Conservation (phyloP, 1,140 invertebrate species). For the Aphelenchoides besseyi region DNA sequence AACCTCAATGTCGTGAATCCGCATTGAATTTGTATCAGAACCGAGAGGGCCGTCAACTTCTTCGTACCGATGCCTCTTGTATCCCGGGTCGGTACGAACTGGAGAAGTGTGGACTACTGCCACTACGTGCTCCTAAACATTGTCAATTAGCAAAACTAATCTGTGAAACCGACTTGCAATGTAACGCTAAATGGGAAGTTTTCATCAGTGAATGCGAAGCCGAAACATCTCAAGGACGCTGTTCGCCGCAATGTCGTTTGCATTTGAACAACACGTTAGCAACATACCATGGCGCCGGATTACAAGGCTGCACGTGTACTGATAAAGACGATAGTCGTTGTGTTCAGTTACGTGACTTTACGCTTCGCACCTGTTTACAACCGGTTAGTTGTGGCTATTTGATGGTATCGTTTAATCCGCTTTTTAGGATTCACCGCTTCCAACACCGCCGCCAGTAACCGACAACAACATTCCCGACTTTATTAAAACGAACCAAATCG, state of each 20-base stretch:
- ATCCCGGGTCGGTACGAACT: slow-evolving; percentile 51
- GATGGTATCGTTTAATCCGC: not conserved
- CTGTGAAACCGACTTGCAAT: slow-evolving; percentile 53
- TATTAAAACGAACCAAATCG: slow-evolving; percentile 16
- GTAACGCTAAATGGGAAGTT: slow-evolving; percentile 56
- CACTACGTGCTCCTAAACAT: slow-evolving; percentile 49
- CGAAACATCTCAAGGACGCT: slow-evolving; percentile 47
- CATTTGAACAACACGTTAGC: slow-evolving; percentile 51
- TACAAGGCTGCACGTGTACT: slow-evolving; percentile 48
- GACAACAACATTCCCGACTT: slow-evolving; percentile 7
- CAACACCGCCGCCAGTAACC: slow-evolving; percentile 10
- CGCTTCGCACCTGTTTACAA: slow-evolving; percentile 43
- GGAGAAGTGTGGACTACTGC: slow-evolving; percentile 56
- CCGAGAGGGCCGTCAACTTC: slow-evolving; percentile 44
- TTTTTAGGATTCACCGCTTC: slow-evolving; percentile 12
- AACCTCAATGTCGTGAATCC: slow-evolving; percentile 52
- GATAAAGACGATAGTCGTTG: slow-evolving; percentile 53
- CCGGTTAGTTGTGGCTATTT: slow-evolving; percentile 13
- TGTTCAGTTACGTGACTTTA: slow-evolving; percentile 39
- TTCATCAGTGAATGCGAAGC: slow-evolving; percentile 53
- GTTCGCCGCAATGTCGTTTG: slow-evolving; percentile 45
- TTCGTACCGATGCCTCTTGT: slow-evolving; percentile 52
- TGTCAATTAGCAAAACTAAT: slow-evolving; percentile 50
- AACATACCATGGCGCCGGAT: slow-evolving; percentile 35
- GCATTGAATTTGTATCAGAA: slow-evolving; percentile 54